Evolutionary conservation across 2,113 vertebrate genomes (phyloP).

Genomic region (Cisticola juncidis): DNA sequence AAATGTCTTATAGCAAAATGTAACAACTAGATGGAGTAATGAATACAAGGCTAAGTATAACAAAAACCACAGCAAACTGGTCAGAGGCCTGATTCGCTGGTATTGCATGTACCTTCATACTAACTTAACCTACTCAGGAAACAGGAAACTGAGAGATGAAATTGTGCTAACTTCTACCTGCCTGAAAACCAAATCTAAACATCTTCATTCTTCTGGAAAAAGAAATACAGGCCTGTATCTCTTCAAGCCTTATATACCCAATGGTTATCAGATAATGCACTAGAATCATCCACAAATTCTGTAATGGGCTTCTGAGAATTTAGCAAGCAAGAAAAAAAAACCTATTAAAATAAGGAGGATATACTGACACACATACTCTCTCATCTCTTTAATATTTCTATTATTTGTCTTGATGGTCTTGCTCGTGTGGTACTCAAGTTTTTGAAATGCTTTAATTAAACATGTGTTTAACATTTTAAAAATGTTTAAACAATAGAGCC

Average conservation of each 20-base stretch:
- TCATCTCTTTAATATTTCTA: background rate
- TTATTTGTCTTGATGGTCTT: background rate
- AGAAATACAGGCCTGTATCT: background rate
- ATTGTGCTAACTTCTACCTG: background rate
- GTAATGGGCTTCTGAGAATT: background rate
- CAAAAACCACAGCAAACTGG: background rate
- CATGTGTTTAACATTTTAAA: background rate
- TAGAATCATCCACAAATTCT: background rate
- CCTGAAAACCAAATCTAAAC: background rate
- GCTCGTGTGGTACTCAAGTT: accelerated
- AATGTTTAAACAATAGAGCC: background rate
- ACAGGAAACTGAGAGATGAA: background rate
- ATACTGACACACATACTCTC: background rate
- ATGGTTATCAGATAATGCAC: background rate
- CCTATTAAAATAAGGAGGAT: background rate
- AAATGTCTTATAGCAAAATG: background rate
- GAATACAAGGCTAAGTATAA: background rate
- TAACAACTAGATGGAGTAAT: background rate
- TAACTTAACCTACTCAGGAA: background rate
- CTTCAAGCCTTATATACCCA: background rate
- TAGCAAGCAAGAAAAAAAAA: background rate
- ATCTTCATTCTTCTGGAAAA: background rate
- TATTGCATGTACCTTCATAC: background rate
- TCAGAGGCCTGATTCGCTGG: background rate
- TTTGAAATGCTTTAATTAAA: background rate